A percentile compares a stretch with the other conserved stretches of the same genome.
phyloP scores from a whole-genome alignment of 2,888 invertebrate genomes.

The Eutolmus rufibarbis region DNA sequence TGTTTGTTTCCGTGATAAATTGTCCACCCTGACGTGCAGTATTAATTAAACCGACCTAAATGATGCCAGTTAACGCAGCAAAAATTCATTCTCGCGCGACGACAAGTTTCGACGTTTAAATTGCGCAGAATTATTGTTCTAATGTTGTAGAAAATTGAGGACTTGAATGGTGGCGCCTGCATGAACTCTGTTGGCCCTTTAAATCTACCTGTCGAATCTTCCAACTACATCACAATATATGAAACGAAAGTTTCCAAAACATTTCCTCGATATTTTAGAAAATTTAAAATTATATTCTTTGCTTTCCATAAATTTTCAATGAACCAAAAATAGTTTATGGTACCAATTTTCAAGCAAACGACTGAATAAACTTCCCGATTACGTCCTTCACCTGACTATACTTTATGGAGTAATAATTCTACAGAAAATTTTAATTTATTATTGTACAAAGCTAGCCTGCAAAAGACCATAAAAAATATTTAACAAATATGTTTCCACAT shows the following conservation, averaged over 20 bases:
- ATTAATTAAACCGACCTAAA: neutral
- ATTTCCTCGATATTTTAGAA: neutral
- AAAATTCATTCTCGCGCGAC: neutral
- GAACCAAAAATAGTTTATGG: neutral
- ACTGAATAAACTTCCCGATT: neutral
- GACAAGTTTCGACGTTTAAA: no score
- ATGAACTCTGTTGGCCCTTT: neutral
- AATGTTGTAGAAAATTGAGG: neutral
- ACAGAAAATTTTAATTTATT: neutral
- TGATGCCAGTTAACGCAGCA: neutral
- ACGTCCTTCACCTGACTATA: neutral
- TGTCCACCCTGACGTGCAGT: neutral
- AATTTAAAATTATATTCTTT: neutral
- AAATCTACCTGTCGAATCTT: neutral
- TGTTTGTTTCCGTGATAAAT: neutral
- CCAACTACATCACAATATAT: neutral
- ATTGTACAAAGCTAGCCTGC: neutral
- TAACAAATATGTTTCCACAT: neutral
- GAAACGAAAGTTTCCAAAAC: neutral
- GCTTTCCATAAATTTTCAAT: neutral
- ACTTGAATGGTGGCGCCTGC: neutral
- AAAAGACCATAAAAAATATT: neutral
- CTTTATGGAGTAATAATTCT: neutral
- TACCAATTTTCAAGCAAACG: neutral
- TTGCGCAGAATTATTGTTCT: neutral